These are phyloP conservation scores for Brachylomia viminalis DNA, from an alignment of 2,888 invertebrate species.

Conservation along the genomic window DNA sequence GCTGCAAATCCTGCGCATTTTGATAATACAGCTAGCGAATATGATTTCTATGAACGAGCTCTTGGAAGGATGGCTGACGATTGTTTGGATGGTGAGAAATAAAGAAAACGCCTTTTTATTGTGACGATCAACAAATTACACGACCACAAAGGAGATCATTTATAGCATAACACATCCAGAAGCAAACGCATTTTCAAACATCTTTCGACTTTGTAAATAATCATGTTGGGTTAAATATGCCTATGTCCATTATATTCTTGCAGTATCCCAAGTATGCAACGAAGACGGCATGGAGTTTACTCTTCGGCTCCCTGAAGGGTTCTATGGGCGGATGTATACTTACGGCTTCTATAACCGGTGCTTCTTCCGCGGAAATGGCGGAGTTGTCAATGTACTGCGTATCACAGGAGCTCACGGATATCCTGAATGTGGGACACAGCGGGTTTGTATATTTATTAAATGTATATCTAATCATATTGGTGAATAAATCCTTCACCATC, in stretches of 20 bases:
- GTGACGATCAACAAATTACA: too few relatives aligned
- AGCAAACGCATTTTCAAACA: too few relatives aligned
- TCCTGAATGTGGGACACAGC: slow-evolving; percentile 97
- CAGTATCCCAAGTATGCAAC: slow-evolving; percentile 97
- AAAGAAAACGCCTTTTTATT: too few relatives aligned
- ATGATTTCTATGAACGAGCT: slow-evolving; percentile 95
- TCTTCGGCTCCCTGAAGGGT: slow-evolving; percentile 96
- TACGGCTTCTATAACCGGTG: slow-evolving; percentile 97
- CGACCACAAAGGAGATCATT: too few relatives aligned
- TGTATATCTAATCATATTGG: neutral
- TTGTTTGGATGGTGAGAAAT: slow-evolving; percentile 93
- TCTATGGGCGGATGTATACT: slow-evolving; percentile 97
- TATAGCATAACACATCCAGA: too few relatives aligned
- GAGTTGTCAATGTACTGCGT: slow-evolving; percentile 94
- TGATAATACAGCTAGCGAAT: slow-evolving; percentile 95
- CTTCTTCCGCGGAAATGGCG: slow-evolving; percentile 97
- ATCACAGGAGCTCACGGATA: slow-evolving; percentile 98
- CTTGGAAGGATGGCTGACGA: slow-evolving; percentile 94
- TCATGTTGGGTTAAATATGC: too few relatives aligned
- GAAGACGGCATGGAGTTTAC: slow-evolving; percentile 99
- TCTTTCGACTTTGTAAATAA: too few relatives aligned
- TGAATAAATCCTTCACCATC: too few relatives aligned
- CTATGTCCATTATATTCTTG: slow-evolving; percentile 53
- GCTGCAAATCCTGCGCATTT: slow-evolving; percentile 96
- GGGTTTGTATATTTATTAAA: slow-evolving; percentile 86